phyloP scores from a whole-genome alignment of 2,888 invertebrate species.

The Notodonta dromedarius region DNA sequence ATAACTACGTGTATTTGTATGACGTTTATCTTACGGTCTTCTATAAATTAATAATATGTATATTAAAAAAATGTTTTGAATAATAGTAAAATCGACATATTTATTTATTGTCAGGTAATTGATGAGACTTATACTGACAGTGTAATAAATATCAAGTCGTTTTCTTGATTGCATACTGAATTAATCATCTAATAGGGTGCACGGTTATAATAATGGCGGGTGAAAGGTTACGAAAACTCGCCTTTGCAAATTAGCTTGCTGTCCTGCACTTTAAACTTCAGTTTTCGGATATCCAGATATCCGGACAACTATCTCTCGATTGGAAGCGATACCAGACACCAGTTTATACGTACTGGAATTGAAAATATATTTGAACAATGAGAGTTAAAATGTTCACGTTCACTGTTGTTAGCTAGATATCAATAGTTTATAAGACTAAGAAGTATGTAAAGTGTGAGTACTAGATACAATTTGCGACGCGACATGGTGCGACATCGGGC shows the following conservation, averaged over 20 bases:
- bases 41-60: constrained; percentile 15
- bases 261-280: background rate
- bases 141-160: background rate
- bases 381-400: too few species aligned
- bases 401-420: background rate
- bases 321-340: too few species aligned
- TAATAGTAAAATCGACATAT: constrained; percentile 14
- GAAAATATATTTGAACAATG: too few species aligned
- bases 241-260: background rate
- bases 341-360: too few species aligned
- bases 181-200: background rate
- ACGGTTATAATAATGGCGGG: too few species aligned
- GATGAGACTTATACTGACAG: background rate
- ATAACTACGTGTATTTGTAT: constrained; percentile 35
- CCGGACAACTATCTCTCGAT: too few species aligned
- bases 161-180: background rate
- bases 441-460: background rate
- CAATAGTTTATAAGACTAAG: background rate
- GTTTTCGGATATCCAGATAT: too few species aligned
- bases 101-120: constrained; percentile 32
- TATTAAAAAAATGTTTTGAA: constrained; percentile 20
- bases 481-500: background rate
- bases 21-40: constrained; percentile 10
- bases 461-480: background rate
- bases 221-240: background rate